Evolutionary conservation across 92 coral and sea anemone genomes (phyloP).

Genomic region (Umimayanthus chanpuru): DNA sequence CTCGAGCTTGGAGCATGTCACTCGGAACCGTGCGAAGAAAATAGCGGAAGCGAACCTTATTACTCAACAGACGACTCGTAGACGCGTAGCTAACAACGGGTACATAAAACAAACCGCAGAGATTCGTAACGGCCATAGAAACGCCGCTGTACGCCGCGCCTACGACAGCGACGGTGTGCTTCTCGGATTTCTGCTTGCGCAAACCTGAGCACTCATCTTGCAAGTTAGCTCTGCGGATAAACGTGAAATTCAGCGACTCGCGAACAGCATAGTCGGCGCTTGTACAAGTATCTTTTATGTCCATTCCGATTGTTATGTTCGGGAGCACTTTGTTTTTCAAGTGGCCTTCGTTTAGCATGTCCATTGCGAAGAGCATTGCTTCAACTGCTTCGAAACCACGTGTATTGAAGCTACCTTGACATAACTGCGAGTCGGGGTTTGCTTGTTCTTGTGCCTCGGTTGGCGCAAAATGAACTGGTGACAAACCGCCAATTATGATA

Average conservation of each 20-base stretch:
- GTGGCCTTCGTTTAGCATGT: slow-evolving; percentile 78
- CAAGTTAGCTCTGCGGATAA: slow-evolving; percentile 72
- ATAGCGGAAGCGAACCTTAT: slow-evolving; percentile 78
- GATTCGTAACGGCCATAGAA: slow-evolving; percentile 88
- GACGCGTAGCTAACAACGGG: slow-evolving; percentile 88
- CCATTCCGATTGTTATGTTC: slow-evolving; percentile 83
- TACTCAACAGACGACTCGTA: slow-evolving; percentile 77
- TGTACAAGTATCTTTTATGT: slow-evolving; percentile 86
- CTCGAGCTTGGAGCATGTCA: slow-evolving; percentile 86
- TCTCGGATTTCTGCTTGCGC: slow-evolving; percentile 31
- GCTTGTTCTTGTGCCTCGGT: slow-evolving; percentile 65
- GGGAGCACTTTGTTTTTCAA: slow-evolving; percentile 78
- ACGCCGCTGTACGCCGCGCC: slow-evolving; percentile 90
- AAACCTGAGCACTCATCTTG: slow-evolving; percentile 60
- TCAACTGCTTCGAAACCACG: slow-evolving; percentile 93
- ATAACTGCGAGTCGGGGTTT: slow-evolving; percentile 63
- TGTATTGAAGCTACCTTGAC: slow-evolving; percentile 77
- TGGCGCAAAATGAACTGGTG: slow-evolving; percentile 90
- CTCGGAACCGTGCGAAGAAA: slow-evolving; percentile 83
- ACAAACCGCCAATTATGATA: slow-evolving; percentile 85
- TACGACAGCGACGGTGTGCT: slow-evolving; percentile 75
- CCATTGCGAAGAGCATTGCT: slow-evolving; percentile 86
- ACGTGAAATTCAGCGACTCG: slow-evolving; percentile 83
- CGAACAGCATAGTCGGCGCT: slow-evolving; percentile 88
- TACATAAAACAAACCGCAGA: slow-evolving; percentile 80